phyloP scores from a whole-genome alignment of 2,113 vertebrate genomes.

The Oreochromis spilurus region DNA sequence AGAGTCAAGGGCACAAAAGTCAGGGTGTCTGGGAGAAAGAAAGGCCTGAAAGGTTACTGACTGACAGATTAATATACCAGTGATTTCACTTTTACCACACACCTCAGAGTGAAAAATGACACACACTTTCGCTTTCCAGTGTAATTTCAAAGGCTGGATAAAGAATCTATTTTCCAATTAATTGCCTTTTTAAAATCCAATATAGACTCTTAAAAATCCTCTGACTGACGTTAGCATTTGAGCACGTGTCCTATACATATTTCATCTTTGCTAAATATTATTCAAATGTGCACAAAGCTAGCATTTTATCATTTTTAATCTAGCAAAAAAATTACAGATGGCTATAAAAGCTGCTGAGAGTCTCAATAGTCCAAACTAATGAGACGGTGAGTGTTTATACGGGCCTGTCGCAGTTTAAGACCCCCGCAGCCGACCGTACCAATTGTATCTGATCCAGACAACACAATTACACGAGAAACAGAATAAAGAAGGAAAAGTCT shows the following conservation, averaged over 20 bases:
- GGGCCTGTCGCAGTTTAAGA: neutral
- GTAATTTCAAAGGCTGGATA: neutral
- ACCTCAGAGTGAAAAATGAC: constrained; percentile 28
- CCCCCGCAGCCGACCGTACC: neutral
- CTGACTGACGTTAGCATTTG: neutral
- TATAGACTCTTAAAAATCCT: neutral
- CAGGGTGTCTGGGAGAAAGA: constrained; percentile 45
- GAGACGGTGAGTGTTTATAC: neutral
- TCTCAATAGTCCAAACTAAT: neutral
- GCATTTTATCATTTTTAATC: neutral
- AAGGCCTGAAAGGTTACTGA: constrained; percentile 46
- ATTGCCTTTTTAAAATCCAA: neutral
- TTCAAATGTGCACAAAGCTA: neutral
- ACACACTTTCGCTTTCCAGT: neutral
- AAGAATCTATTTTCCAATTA: neutral
- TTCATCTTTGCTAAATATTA: neutral
- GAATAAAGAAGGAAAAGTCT: neutral
- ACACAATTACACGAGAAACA: neutral
- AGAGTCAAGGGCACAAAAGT: constrained; percentile 65
- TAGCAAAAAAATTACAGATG: neutral
- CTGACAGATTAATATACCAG: constrained; percentile 38
- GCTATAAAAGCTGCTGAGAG: neutral
- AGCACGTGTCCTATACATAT: neutral
- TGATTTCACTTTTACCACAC: constrained; percentile 36
- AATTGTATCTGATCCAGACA: neutral